Conservation (phyloP, 2,113 vertebrate species). For the Gracilinanus agilis region DNA sequence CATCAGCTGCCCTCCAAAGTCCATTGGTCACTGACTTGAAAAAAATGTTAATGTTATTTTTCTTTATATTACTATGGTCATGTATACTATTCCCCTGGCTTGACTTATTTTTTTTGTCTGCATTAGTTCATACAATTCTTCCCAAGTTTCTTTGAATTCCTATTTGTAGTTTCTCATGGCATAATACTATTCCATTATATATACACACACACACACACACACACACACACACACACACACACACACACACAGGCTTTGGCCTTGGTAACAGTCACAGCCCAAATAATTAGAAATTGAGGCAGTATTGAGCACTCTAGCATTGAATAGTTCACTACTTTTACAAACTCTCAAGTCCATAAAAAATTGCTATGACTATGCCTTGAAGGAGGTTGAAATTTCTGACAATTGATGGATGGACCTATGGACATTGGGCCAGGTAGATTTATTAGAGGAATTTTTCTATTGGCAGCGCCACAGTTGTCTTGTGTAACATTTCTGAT, state of each 20-base stretch:
- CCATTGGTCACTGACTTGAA: not conserved
- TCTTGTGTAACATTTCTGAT: constrained; percentile 74
- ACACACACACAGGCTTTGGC: too few relatives aligned
- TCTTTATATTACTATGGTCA: not conserved
- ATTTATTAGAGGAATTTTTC: not conserved
- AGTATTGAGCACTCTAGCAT: not conserved
- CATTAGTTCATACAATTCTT: not conserved
- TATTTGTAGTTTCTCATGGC: not conserved
- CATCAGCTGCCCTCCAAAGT: not conserved
- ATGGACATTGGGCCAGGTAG: not conserved
- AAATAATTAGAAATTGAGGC: not conserved
- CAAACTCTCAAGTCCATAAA: not conserved
- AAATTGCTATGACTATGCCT: not conserved
- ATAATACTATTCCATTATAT: not conserved
- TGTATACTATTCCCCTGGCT: not conserved
- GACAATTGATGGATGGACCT: not conserved
- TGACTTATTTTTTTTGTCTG: not conserved
- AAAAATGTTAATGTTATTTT: not conserved
- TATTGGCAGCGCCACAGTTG: constrained; percentile 37
- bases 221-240: too few relatives aligned
- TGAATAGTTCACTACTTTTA: not conserved
- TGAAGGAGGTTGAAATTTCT: not conserved
- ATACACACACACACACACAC: too few relatives aligned
- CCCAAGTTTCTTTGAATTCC: not conserved
- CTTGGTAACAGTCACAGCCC: not conserved